Evolutionary conservation across 2,113 vertebrate genomes (phyloP).

Genomic region (Tetrax tetrax): DNA sequence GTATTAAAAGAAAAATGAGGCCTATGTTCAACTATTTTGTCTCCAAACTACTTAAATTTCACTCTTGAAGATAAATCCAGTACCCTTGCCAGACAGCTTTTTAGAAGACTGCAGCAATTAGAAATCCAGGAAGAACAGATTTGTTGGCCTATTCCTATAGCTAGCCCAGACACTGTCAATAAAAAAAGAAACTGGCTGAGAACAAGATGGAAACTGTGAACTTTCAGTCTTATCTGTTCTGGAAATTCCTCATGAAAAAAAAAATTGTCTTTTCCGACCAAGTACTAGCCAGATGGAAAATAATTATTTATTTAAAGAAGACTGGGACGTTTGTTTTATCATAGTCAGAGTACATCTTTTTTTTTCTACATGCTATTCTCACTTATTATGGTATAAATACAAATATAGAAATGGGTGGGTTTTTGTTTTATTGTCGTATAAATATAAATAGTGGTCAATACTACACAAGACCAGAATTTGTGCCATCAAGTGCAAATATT

Average conservation of each 20-base stretch:
- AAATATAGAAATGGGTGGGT: neutral
- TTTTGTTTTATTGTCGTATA: neutral
- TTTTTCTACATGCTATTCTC: neutral
- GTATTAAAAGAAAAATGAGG: constrained; percentile 10
- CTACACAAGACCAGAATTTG: neutral
- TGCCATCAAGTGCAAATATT: neutral
- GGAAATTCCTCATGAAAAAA: neutral
- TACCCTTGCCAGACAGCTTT: constrained; percentile 22
- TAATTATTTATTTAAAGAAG: neutral
- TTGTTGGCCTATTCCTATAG: constrained; percentile 26
- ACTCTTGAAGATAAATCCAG: constrained; percentile 20
- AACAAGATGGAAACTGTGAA: neutral
- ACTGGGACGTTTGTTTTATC: neutral
- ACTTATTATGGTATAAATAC: neutral
- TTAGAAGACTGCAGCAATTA: neutral
- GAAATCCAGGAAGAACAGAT: constrained; percentile 26
- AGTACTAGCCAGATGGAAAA: neutral
- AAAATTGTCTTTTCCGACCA: neutral
- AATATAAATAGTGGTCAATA: neutral
- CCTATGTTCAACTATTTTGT: constrained; percentile 4
- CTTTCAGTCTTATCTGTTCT: neutral
- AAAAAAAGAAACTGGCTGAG: constrained; percentile 18
- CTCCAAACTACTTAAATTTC: constrained; percentile 38
- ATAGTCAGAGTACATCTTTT: neutral
- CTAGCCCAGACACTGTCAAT: constrained; percentile 1